Evolutionary conservation across 2,888 invertebrate genomes (phyloP).

Genomic region (Dorcus parallelipipedus): DNA sequence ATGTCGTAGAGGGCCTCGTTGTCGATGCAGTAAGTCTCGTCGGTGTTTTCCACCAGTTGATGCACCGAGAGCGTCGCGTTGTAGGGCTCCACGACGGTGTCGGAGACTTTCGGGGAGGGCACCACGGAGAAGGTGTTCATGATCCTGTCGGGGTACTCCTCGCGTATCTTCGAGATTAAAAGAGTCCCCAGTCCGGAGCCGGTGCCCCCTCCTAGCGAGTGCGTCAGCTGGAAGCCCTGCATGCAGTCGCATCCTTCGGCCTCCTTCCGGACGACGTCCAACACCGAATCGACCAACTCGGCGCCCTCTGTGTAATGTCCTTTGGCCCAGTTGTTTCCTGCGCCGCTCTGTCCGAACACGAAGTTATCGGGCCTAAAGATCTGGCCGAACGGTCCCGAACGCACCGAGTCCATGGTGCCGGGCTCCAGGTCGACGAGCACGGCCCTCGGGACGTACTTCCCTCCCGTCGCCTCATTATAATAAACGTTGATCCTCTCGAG

Average conservation of each 20-base stretch:
- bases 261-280: constrained; percentile 81
- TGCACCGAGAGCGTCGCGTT: constrained; percentile 88
- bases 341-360: constrained; percentile 84
- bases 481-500: constrained; percentile 93
- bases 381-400: constrained; percentile 90
- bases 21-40: constrained; percentile 88
- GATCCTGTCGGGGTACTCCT: constrained; percentile 96
- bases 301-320: constrained; percentile 93
- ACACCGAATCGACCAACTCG: constrained; percentile 78
- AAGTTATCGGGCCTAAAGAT: constrained; percentile 95
- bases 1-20: constrained; percentile 91
- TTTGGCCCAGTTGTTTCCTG: constrained; percentile 85
- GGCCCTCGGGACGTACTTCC: constrained; percentile 91
- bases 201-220: constrained; percentile 93
- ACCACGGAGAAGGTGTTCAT: constrained; percentile 96
- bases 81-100: constrained; percentile 90
- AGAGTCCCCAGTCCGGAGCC: constrained; percentile 96
- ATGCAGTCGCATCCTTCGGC: constrained; percentile 88
- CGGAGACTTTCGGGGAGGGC: constrained; percentile 83
- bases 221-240: constrained; percentile 91
- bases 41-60: constrained; percentile 86
- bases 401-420: constrained; percentile 95
- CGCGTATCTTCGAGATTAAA: constrained; percentile 92
- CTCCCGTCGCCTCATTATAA: constrained; percentile 91
- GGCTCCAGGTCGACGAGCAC: constrained; percentile 93